A percentile compares a stretch with the other conserved stretches of the same genome.
phyloP scores from a whole-genome alignment of 2,888 invertebrate species.

The Drosophila rellima region DNA sequence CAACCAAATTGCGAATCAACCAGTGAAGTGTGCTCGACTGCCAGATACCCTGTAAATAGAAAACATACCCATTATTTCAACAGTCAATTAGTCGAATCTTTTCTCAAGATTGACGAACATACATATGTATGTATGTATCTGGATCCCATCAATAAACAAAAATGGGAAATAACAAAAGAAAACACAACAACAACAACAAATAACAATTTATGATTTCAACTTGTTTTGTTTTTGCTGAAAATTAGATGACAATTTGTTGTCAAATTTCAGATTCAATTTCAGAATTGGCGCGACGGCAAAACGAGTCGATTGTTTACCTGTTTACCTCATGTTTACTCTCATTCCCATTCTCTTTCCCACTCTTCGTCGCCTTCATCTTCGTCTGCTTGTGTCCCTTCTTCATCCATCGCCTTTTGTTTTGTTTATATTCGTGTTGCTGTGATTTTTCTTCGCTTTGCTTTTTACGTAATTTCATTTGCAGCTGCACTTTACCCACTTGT shows the following conservation, averaged over 20 bases:
- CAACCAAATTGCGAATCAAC: not conserved
- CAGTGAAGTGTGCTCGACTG: not conserved
- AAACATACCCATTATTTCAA: conserved; percentile 3
- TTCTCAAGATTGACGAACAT: not conserved
- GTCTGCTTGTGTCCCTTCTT: not conserved
- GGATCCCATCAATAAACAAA: conserved; percentile 9
- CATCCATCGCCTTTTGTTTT: conserved; percentile 16
- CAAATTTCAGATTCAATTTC: conserved; percentile 14
- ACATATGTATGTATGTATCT: not conserved
- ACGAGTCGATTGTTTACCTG: conserved; percentile 21
- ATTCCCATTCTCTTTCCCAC: not conserved
- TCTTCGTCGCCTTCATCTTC: not conserved
- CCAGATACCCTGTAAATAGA: not conserved
- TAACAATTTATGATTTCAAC: conserved; percentile 15
- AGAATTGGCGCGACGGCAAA: conserved; percentile 16
- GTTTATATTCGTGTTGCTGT: conserved; percentile 32
- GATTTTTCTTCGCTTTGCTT: conserved; percentile 31
- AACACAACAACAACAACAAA: too few species aligned
- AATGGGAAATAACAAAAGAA: not conserved
- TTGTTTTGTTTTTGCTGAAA: not conserved
- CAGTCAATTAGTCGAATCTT: conserved; percentile 1
- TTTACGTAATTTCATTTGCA: conserved; percentile 51
- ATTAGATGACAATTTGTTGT: conserved; percentile 19
- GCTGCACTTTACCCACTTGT: conserved; percentile 47
- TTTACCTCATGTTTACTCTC: conserved; percentile 11